These are phyloP conservation scores for Plecturocebus donacophilus DNA, from an alignment of 2,113 vertebrate genomes.

Conservation along the genomic window DNA sequence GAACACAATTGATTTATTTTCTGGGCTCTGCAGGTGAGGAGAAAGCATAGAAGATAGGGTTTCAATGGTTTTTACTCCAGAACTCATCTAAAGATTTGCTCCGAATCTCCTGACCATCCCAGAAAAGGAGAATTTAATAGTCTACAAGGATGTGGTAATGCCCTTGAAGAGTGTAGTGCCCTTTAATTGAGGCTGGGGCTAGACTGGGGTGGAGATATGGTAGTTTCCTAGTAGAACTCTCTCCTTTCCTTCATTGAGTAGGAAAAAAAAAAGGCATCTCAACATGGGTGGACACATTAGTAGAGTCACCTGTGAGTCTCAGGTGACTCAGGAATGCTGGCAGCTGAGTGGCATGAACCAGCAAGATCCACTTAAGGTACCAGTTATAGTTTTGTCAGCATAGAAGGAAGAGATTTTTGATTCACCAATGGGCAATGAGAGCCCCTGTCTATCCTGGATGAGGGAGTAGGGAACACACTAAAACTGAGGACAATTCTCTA, in stretches of 20 bases:
- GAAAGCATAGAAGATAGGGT: background rate
- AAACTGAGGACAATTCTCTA: background rate
- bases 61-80: background rate
- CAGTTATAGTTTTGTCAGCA: slow-evolving; percentile 70
- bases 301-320: background rate
- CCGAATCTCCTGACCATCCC: background rate
- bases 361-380: slow-evolving; percentile 59
- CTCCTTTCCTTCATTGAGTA: background rate
- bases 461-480: background rate
- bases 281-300: background rate
- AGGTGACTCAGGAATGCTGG: slow-evolving; percentile 63
- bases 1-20: background rate
- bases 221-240: background rate
- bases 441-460: background rate
- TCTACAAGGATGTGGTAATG: background rate
- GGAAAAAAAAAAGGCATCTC: background rate
- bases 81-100: background rate
- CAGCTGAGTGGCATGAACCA: background rate
- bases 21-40: background rate
- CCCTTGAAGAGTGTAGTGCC: background rate
- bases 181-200: background rate
- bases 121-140: background rate
- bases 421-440: background rate
- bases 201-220: rapidly evolving
- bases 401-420: slow-evolving; percentile 77